These are phyloP conservation scores for Calephelis perditalis DNA, from an alignment of 2,888 invertebrate genomes.

Conservation along the genomic window DNA sequence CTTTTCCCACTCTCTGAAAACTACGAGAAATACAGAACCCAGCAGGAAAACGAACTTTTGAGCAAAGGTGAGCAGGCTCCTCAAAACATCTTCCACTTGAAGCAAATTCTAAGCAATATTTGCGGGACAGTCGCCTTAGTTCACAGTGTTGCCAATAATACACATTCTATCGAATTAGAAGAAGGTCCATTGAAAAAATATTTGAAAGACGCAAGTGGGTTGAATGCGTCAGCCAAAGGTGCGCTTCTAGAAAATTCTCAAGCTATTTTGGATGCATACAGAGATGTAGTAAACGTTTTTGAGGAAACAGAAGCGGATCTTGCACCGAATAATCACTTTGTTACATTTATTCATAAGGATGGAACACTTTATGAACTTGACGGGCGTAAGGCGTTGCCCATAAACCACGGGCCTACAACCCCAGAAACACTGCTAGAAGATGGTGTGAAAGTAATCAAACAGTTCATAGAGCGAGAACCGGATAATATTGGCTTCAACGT, in stretches of 20 bases:
- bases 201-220: slow-evolving; percentile 80
- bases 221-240: slow-evolving; percentile 87
- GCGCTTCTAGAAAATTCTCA: slow-evolving; percentile 83
- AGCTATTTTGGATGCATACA: slow-evolving; percentile 87
- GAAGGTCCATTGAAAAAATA: slow-evolving; percentile 88
- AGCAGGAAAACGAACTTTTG: slow-evolving; percentile 80
- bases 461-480: slow-evolving; percentile 91
- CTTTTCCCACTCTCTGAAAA: slow-evolving; percentile 90
- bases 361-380: slow-evolving; percentile 90
- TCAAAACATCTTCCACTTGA: slow-evolving; percentile 88
- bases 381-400: slow-evolving; percentile 81
- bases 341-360: slow-evolving; percentile 89
- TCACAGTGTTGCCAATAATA: slow-evolving; percentile 94
- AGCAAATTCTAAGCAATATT: slow-evolving; percentile 93
- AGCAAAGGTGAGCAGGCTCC: slow-evolving; percentile 76
- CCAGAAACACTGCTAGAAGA: slow-evolving; percentile 87
- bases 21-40: slow-evolving; percentile 82
- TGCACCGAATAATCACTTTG: slow-evolving; percentile 89
- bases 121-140: slow-evolving; percentile 97
- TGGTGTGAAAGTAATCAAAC: slow-evolving; percentile 87
- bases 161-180: slow-evolving; percentile 82
- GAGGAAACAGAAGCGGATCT: slow-evolving; percentile 62
- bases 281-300: slow-evolving; percentile 84
- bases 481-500: slow-evolving; percentile 92
- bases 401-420: slow-evolving; percentile 88